These are phyloP conservation scores for Peromyscus californicus DNA, from an alignment of 2,113 vertebrate genomes.

Conservation along the genomic window DNA sequence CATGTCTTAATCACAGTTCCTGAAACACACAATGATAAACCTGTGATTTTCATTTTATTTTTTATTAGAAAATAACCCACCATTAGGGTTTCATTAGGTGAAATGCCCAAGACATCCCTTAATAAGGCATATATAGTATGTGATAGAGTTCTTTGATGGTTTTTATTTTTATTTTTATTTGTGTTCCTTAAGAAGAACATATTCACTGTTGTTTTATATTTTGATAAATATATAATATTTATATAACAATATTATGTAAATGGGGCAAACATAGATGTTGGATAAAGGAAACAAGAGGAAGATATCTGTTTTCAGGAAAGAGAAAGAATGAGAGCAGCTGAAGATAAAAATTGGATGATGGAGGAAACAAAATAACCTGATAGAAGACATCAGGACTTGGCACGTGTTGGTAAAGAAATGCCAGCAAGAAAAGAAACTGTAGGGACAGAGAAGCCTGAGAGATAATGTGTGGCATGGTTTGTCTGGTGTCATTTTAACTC, in stretches of 20 bases:
- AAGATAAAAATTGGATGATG: neutral
- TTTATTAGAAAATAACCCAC: neutral
- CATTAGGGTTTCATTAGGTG: neutral
- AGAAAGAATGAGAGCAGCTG: neutral
- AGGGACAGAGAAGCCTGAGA: neutral
- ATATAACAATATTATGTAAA: slow-evolving; percentile 37
- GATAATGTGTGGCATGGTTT: neutral
- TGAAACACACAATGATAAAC: neutral
- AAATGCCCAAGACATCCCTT: neutral
- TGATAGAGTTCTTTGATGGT: neutral
- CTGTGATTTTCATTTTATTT: slow-evolving; percentile 2
- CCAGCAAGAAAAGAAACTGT: neutral
- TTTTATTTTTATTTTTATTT: neutral
- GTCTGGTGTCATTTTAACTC: neutral
- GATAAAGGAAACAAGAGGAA: slow-evolving; percentile 32
- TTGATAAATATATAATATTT: slow-evolving; percentile 16
- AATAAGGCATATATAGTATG: neutral
- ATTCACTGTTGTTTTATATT: neutral
- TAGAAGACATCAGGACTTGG: neutral
- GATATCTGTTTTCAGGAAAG: neutral
- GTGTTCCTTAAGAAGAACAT: neutral
- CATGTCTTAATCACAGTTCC: neutral
- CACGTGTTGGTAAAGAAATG: neutral
- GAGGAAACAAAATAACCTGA: neutral
- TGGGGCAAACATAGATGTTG: neutral